Evolutionary conservation across 2,113 vertebrate species (phyloP).

Genomic region (Rhinichthys klamathensis): DNA sequence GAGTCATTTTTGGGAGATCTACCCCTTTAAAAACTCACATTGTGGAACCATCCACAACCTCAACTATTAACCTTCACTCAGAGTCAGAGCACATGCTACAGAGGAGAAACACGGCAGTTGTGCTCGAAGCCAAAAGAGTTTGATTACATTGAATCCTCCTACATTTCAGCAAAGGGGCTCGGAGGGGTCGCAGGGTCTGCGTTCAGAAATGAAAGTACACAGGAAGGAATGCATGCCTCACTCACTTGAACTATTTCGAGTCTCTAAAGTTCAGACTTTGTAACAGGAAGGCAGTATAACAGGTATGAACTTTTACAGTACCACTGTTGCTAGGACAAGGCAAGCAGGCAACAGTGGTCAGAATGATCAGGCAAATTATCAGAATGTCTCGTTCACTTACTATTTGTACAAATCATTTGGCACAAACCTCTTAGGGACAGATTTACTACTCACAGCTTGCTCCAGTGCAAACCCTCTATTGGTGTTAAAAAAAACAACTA

Average conservation of each 20-base stretch:
- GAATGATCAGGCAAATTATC: background rate
- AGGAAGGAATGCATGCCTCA: background rate
- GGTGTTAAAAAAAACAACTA: too few species aligned
- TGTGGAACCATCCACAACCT: background rate
- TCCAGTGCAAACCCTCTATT: too few species aligned
- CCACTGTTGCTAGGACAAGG: background rate
- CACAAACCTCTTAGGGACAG: background rate
- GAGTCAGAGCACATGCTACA: background rate
- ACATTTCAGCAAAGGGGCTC: conserved; percentile 23
- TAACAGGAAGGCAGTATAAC: background rate
- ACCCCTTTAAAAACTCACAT: background rate
- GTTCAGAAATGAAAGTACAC: background rate
- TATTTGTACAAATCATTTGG: background rate
- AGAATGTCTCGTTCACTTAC: background rate
- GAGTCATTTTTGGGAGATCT: background rate
- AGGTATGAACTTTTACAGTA: background rate
- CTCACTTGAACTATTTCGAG: background rate
- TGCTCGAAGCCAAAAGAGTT: conserved; percentile 21
- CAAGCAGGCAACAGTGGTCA: too few species aligned
- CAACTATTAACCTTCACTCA: background rate
- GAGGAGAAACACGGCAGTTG: conserved; percentile 24
- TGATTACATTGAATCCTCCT: conserved; percentile 27
- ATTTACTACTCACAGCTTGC: too few species aligned
- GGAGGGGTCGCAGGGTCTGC: background rate
- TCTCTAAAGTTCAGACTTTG: background rate